phyloP scores from a whole-genome alignment of 2,113 vertebrate species.

The Campylomormyrus numenius region DNA sequence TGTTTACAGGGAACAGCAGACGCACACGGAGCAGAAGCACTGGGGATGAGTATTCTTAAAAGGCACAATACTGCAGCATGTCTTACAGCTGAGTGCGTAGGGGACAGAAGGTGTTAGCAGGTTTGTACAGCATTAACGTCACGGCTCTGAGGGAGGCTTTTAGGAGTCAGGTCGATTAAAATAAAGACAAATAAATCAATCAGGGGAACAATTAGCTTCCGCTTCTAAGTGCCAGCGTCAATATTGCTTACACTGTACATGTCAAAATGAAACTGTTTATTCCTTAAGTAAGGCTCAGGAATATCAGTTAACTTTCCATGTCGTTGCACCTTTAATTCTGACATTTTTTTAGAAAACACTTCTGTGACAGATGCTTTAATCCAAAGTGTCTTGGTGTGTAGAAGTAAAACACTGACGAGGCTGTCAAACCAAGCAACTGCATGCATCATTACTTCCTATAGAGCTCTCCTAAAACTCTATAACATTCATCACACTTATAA shows the following conservation, averaged over 20 bases:
- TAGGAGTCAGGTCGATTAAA: background rate
- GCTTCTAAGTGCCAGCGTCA: background rate
- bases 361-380: background rate
- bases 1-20: background rate
- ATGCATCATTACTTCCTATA: background rate
- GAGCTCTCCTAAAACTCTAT: background rate
- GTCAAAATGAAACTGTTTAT: background rate
- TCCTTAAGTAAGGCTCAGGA: background rate
- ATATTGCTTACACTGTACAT: background rate
- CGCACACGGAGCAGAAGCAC: background rate
- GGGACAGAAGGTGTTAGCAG: background rate
- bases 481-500: background rate
- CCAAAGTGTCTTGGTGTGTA: background rate
- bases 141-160: background rate
- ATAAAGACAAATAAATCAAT: background rate
- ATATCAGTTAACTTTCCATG: background rate
- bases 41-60: background rate
- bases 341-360: background rate
- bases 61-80: background rate
- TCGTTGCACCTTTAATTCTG: background rate
- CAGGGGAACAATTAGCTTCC: background rate
- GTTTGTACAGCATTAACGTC: background rate
- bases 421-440: background rate
- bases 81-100: background rate
- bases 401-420: background rate